Evolutionary conservation across 1,140 invertebrate genomes (phyloP).

Genomic region (Leptinotarsa defecta): DNA sequence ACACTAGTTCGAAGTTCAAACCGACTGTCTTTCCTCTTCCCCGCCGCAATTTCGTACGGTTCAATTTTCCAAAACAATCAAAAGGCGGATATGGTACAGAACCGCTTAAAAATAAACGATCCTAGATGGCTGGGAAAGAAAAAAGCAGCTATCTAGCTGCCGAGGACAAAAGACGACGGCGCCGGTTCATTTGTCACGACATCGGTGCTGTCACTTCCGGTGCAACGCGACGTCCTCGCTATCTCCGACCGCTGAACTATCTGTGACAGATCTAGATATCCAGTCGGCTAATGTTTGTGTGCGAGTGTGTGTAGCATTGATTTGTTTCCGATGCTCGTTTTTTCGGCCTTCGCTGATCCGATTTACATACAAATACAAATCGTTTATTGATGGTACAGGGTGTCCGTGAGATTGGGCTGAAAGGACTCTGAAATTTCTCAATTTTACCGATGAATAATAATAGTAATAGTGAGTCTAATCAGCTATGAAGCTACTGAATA

Average conservation of each 20-base stretch:
- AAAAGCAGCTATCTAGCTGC: conserved; percentile 23
- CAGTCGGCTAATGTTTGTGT: conserved; percentile 3
- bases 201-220: conserved; percentile 51
- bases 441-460: no score
- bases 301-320: background rate
- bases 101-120: conserved; percentile 27
- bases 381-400: background rate
- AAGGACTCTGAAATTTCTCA: no score
- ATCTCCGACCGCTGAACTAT: conserved; percentile 2
- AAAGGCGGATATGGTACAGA: conserved; percentile 19
- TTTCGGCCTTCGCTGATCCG: background rate
- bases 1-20: no score
- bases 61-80: conserved; percentile 25
- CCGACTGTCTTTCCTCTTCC: background rate
- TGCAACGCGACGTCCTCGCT: conserved; percentile 27
- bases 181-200: conserved; percentile 51
- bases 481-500: no score
- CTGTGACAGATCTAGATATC: conserved; percentile 23
- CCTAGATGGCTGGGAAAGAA: conserved; percentile 6
- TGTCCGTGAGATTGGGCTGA: no score
- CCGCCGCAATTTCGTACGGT: background rate
- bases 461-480: no score
- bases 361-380: conserved; percentile 9
- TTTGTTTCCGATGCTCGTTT: conserved; percentile 5
- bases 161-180: conserved; percentile 44